These are phyloP conservation scores for Chesias legatella DNA, from an alignment of 2,888 invertebrate species.

Conservation along the genomic window DNA sequence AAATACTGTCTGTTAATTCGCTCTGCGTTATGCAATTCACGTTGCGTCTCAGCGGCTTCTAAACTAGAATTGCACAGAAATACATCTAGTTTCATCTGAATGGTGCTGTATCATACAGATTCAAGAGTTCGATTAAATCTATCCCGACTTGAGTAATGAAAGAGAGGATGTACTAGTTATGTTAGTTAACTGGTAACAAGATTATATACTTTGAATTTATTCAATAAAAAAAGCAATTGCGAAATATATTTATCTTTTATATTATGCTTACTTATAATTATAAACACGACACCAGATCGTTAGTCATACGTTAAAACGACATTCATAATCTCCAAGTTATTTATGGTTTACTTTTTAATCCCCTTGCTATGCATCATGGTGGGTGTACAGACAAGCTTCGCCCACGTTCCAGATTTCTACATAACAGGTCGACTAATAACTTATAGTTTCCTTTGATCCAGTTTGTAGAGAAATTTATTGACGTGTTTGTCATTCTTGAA, in stretches of 20 bases:
- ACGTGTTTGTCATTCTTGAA: conserved; percentile 8
- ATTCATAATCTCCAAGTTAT: conserved; percentile 24
- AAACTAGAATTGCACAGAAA: too few relatives aligned
- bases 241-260: too few relatives aligned
- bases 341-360: conserved; percentile 22
- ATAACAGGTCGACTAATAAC: conserved; percentile 44
- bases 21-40: conserved; percentile 6
- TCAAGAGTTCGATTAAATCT: too few relatives aligned
- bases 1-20: conserved; percentile 12
- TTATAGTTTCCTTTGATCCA: conserved; percentile 16
- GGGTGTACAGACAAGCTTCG: conserved; percentile 39
- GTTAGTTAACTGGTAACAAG: too few relatives aligned
- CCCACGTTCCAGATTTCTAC: conserved; percentile 59
- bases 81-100: too few relatives aligned
- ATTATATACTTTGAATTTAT: too few relatives aligned
- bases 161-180: too few relatives aligned
- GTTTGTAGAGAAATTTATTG: conserved; percentile 16
- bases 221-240: too few relatives aligned
- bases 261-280: too few relatives aligned
- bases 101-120: too few relatives aligned
- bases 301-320: conserved; percentile 20
- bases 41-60: too few relatives aligned
- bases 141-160: too few relatives aligned
- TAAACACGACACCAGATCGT: conserved; percentile 10
- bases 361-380: conserved; percentile 31